Percentiles rank a stretch among this genome's conserved stretches.
Conservation (phyloP, 2,113 vertebrate genomes). For the Siniperca chuatsi region DNA sequence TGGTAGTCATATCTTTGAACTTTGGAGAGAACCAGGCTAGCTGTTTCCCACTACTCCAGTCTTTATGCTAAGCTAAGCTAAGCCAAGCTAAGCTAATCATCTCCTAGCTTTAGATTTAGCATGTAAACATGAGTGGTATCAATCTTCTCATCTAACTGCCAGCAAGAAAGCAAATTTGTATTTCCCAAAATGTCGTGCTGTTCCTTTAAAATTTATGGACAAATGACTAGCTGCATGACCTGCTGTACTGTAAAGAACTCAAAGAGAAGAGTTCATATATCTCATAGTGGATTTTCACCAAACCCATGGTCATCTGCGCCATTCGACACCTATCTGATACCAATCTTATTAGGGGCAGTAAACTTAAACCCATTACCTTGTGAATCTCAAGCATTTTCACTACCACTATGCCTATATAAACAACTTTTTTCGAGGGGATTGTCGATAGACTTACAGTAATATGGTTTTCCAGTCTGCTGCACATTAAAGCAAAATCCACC, state of each 20-base stretch:
- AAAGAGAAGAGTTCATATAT: constrained; percentile 41
- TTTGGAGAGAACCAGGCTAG: background rate
- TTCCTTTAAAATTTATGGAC: background rate
- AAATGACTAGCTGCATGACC: background rate
- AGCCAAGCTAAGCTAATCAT: background rate
- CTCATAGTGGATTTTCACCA: constrained; percentile 1
- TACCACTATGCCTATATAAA: constrained; percentile 10
- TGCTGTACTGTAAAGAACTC: constrained; percentile 16
- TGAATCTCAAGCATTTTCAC: constrained; percentile 42
- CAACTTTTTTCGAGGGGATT: background rate
- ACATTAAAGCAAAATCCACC: constrained; percentile 35
- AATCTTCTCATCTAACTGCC: background rate
- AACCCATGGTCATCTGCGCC: constrained; percentile 13
- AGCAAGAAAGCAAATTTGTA: background rate
- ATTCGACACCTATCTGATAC: constrained; percentile 45
- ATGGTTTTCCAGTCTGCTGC: constrained; percentile 26
- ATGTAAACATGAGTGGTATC: background rate
- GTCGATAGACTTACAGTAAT: constrained; percentile 21
- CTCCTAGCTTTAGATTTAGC: background rate
- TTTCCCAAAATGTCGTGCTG: background rate
- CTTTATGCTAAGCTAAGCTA: background rate
- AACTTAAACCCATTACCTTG: constrained; percentile 37
- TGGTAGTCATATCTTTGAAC: background rate
- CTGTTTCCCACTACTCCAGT: background rate
- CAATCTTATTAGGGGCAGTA: constrained; percentile 34